These are phyloP conservation scores for Globia sparganii DNA, from an alignment of 2,888 invertebrate genomes.

Conservation along the genomic window DNA sequence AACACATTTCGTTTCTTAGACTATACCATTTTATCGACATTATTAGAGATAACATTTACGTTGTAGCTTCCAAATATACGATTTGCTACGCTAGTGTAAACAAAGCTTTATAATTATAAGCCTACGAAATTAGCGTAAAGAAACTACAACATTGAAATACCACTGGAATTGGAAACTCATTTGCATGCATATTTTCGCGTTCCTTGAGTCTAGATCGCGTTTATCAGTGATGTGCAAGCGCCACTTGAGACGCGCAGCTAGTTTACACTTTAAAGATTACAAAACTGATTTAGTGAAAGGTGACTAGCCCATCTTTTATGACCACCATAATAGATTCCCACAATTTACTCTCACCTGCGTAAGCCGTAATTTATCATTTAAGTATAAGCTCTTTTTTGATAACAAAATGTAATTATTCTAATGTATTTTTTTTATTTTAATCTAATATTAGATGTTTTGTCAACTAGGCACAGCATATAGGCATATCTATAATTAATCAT, in stretches of 20 bases:
- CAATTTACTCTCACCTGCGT: conserved; percentile 29
- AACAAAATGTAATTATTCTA: background rate
- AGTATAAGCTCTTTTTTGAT: conserved; percentile 8
- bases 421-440: conserved; percentile 12
- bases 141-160: conserved; percentile 38
- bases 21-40: conserved; percentile 30
- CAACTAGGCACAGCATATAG: background rate
- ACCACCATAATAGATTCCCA: conserved; percentile 41
- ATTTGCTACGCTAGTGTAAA: conserved; percentile 7
- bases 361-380: conserved; percentile 12
- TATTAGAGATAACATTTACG: conserved; percentile 22
- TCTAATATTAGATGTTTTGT: background rate
- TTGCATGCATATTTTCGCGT: conserved; percentile 46
- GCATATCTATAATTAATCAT: background rate
- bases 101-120: conserved; percentile 9
- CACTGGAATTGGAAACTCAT: conserved; percentile 47
- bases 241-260: conserved; percentile 28
- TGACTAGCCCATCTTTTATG: conserved; percentile 43
- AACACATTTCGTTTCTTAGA: conserved; percentile 48
- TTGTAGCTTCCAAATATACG: background rate
- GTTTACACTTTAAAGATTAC: conserved; percentile 48
- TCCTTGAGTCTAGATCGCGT: conserved; percentile 18
- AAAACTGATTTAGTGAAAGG: conserved; percentile 63
- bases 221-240: conserved; percentile 44
- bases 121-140: conserved; percentile 14